Percentiles rank a stretch among this genome's conserved stretches.
Evolutionary conservation across 1,140 invertebrate genomes (phyloP).

Genomic region (Tribolium madens): DNA sequence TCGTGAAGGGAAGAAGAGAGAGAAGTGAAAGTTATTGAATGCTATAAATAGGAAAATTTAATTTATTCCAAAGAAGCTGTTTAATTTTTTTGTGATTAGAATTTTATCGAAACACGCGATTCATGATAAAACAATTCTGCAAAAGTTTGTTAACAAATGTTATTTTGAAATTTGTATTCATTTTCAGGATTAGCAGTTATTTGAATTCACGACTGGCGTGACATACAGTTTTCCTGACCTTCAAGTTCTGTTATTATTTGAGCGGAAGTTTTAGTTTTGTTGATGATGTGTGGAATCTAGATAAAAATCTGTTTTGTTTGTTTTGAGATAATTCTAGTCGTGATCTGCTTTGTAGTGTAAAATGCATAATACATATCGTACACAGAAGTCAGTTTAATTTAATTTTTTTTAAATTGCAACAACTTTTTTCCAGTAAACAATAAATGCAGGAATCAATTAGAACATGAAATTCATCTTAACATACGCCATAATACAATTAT

Average conservation of each 20-base stretch:
- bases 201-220: no score
- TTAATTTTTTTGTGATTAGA: no score
- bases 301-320: neutral
- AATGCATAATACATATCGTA: neutral
- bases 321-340: neutral
- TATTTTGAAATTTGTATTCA: no score
- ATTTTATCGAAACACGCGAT: no score
- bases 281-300: neutral
- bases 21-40: neutral
- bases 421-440: no score
- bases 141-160: neutral
- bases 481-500: no score
- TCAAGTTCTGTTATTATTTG: neutral
- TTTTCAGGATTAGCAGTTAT: no score
- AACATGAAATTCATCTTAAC: neutral
- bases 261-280: neutral
- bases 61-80: neutral
- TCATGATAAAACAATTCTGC: neutral
- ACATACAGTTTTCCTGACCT: neutral
- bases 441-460: neutral
- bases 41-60: neutral
- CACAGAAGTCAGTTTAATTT: neutral
- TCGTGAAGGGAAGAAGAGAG: neutral
- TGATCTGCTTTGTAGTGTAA: neutral
- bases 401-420: neutral